Base-by-base conservation (phyloP, 2,113 vertebrate species). In the Sander lucioperca region DNA sequence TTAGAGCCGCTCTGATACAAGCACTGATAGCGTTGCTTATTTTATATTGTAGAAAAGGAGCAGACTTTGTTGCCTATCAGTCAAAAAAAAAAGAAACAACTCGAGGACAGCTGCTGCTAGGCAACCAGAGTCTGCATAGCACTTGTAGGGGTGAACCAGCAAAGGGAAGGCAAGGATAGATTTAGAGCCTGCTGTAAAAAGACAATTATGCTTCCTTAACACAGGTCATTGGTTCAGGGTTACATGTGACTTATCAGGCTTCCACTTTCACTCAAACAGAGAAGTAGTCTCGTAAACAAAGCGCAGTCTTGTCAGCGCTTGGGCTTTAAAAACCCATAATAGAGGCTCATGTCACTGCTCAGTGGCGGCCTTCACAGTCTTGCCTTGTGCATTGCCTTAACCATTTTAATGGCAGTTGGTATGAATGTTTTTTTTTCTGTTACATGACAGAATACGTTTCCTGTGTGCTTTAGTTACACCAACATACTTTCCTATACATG, bases 131-230 rank as follows among this genome's bases (percentile, higher is more conserved):
- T 39, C 77, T 72, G 74, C 62, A 13, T 65, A 65, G 56, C 43
- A 70, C 56, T 19, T 23, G 64, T 36, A 72, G 65, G 57, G 82
- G 83, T 84, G 87, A 82, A 77, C 23, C 68, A 74, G 82, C 23
- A 39, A 48, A 65, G 72, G 25, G 53, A 18, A 72, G 68, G 84
- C 36, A 18, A 70, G 54, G 73, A 74, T 30, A 82, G 92, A 94
- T 94, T 91, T 93, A 94, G 83, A 92, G 87, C 59, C 70, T 63
- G 64, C 79, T 81, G 88, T 94, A 91, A 92, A 94, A 93, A 94
- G 74, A 93, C 91, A 94, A 95, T 95, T 94, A 95, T 73, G 72
- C 90, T 87, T 91, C 76, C 85, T 95, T 92, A 93, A 93, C 92
- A 88, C 92, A 92, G 94, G 93, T 93, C 94, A 87, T 88, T 81